phyloP scores from a whole-genome alignment of 2,113 vertebrate genomes.

The Channa argus region DNA sequence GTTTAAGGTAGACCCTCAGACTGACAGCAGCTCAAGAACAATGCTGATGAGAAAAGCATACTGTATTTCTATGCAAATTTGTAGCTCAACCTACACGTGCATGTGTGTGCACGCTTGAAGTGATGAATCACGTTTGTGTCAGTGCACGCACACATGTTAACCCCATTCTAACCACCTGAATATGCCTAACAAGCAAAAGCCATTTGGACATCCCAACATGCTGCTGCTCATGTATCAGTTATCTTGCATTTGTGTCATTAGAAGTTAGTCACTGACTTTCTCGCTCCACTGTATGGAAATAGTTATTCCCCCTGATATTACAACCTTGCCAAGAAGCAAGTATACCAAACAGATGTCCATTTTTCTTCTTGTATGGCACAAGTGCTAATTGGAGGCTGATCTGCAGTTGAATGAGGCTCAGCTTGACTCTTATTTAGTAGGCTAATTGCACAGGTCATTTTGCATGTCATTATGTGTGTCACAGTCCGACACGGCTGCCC shows the following conservation, averaged over 20 bases:
- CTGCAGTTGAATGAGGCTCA: slow-evolving; percentile 39
- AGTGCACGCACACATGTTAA: slow-evolving; percentile 20
- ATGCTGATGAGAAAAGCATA: slow-evolving; percentile 28
- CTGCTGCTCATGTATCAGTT: slow-evolving; percentile 5
- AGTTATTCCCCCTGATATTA: slow-evolving; percentile 50
- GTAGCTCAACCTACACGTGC: slow-evolving; percentile 5
- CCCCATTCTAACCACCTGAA: slow-evolving; percentile 42
- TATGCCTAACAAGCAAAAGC: slow-evolving; percentile 42
- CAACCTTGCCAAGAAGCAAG: slow-evolving; percentile 33
- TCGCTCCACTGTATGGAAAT: slow-evolving; percentile 50
- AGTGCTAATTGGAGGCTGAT: slow-evolving; percentile 36
- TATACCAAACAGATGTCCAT: slow-evolving; percentile 59
- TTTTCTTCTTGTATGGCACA: slow-evolving; percentile 22
- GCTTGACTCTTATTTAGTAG: slow-evolving; percentile 41
- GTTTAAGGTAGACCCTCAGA: background rate
- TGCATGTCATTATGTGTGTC: slow-evolving; percentile 30
- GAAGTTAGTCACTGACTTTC: slow-evolving; percentile 20
- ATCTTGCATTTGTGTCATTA: slow-evolving; percentile 26
- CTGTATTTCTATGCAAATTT: slow-evolving; percentile 16
- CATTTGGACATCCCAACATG: slow-evolving; percentile 25
- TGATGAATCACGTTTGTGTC: slow-evolving; percentile 52
- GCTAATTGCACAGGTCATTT: slow-evolving; percentile 51
- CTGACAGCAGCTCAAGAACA: background rate
- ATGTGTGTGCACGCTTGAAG: no score
- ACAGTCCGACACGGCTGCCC: slow-evolving; percentile 34